Evolutionary conservation across 2,797 vertebrate genomes (phyloP).

Genomic region (Phalanger gymnotis): DNA sequence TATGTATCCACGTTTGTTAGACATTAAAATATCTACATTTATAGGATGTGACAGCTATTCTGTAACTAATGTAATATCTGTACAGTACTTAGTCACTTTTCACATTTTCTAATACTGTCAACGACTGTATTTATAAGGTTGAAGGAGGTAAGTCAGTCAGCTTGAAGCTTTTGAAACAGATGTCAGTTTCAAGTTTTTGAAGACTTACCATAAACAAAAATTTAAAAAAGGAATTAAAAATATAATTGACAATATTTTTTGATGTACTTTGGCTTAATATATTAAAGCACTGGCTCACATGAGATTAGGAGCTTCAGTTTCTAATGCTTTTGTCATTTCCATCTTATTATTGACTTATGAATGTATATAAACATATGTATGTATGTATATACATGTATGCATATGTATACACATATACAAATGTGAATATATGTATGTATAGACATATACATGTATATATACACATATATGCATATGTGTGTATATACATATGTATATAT

Average conservation of each 20-base stretch:
- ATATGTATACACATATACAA: too few relatives aligned
- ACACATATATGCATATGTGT: too few relatives aligned
- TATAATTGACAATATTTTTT: background rate
- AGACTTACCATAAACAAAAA: slow-evolving; percentile 13
- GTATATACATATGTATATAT: too few relatives aligned
- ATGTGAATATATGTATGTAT: too few relatives aligned
- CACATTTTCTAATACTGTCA: background rate
- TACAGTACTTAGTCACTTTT: slow-evolving; percentile 12
- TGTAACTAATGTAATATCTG: background rate
- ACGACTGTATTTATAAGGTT: background rate
- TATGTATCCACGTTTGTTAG: slow-evolving; percentile 22
- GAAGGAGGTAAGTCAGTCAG: background rate
- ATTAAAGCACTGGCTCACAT: background rate
- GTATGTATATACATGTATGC: too few relatives aligned
- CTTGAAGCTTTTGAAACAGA: slow-evolving; percentile 40
- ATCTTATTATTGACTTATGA: background rate
- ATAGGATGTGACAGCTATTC: background rate
- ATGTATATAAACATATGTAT: too few relatives aligned
- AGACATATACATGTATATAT: too few relatives aligned
- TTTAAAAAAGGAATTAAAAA: slow-evolving; percentile 38
- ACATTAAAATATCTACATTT: slow-evolving; percentile 18
- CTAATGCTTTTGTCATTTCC: background rate
- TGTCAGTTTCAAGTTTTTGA: slow-evolving; percentile 45
- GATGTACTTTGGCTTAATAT: slow-evolving; percentile 43
- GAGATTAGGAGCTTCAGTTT: background rate